Evolutionary conservation across 1,140 invertebrate species (phyloP), one percentile per base, ranked within the genome.

Genomic region (Galendromus occidentalis): DNA sequence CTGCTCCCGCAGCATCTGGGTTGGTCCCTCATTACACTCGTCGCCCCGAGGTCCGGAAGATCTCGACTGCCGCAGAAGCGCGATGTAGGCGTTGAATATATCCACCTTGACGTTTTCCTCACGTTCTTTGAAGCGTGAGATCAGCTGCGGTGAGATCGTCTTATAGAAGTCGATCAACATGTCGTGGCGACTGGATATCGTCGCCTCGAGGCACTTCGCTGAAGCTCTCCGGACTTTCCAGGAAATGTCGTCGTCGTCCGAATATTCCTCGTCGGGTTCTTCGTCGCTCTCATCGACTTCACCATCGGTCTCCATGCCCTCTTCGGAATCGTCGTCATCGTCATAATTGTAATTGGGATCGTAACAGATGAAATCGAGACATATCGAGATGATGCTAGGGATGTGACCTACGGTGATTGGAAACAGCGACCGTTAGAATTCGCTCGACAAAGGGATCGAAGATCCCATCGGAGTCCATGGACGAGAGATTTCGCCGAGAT

Each of bases 261-360:
- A 95, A 74, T 96, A 98, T 71, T 92, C 89, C 71, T 92, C 89
- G 69, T 92, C 91, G 45, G 84, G 86, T 66, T 86, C 83, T 44
- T 84, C 84, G 44, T 82, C 41, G 64, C 29, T 65, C 17, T 86
- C 79, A 81, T 86, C 68, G 77, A 84, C 78, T 65, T 83, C 83
- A 20, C 80, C 81, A 69, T 85, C 85, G 20, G 82, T 84, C 68
- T 82, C 82, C 80, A 80, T 83, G 42, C 71, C 71, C 22, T 74
- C 71, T 44, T 79, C 77, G 65, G 82, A 80, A 59, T 80, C 81
- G 45, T 81, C 80, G 68, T 85, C 85, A 71, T 88, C 86, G 72
- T 95, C 91, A 72, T 97, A 97, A 77, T 97, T 97, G 74, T 97
- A 98, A 75, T 98, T 98, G 6, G 94, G 94, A 80, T 98, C 93